Conservation (phyloP, 2,113 vertebrate species). For the Microtus pennsylvanicus region DNA sequence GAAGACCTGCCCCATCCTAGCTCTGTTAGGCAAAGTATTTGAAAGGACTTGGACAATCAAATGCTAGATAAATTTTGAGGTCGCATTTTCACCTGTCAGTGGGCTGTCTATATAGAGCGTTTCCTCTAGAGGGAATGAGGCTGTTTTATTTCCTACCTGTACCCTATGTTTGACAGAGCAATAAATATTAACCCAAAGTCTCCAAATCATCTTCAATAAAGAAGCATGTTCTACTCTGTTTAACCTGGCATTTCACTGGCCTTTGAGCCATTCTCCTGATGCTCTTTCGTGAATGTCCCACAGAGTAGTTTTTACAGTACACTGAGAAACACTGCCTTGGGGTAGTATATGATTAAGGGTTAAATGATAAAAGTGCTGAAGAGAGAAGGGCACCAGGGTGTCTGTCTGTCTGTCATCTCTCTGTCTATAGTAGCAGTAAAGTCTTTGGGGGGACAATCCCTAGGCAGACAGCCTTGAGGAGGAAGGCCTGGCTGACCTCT, state of each 20-base stretch:
- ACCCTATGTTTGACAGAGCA: not conserved
- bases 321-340: constrained; percentile 43
- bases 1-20: not conserved
- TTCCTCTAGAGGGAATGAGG: not conserved
- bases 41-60: constrained; percentile 10
- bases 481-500: constrained; percentile 60
- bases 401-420: not conserved
- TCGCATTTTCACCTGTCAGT: not conserved
- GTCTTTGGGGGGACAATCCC: constrained; percentile 13
- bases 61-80: not conserved
- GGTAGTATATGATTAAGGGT: constrained; percentile 44
- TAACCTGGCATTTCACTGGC: constrained; percentile 18
- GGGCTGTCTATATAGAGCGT: not conserved
- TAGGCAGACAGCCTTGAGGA: constrained; percentile 29
- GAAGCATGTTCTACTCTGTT: not conserved
- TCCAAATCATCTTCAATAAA: constrained; percentile 5
- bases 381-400: not conserved
- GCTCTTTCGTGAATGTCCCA: not conserved
- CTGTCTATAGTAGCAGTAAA: not conserved
- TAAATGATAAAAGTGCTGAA: constrained; percentile 36
- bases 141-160: not conserved
- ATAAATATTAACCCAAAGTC: not conserved
- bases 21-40: not conserved
- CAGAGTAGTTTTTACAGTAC: not conserved
- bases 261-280: not conserved